Base-by-base conservation (phyloP, 2,888 invertebrate species). In the Drosophila falleni region DNA sequence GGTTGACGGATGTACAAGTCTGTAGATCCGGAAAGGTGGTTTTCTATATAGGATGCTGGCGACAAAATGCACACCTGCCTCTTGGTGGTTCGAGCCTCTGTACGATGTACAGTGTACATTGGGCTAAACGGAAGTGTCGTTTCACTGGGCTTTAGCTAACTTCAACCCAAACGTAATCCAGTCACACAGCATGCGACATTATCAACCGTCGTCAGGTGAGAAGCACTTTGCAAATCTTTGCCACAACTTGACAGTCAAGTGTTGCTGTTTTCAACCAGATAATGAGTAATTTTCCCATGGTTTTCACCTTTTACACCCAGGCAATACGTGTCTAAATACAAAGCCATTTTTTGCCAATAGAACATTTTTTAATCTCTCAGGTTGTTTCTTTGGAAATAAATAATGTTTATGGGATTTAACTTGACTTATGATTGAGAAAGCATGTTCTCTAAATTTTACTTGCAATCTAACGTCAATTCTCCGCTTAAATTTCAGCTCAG, bases 11-110 rank as follows among this genome's bases (percentile, higher is more conserved):
- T 77, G 74, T 67, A 63, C 61, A 47, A 68, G 74, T 74, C 82
- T 70, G 77, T 59, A 69, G 77, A 77, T 73, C 85, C 85, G 85
- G 87, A 87, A 85, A 85, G 84, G 85, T 84, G 87, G 75, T 75
- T 78, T 72, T 78, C 81, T 80, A 70, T 80, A 83, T 77, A 70
- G 74, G 78, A 72, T 75, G 80, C 65, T 72, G 79, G 87, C 71
- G 78, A 86, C 74, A 85, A 82, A 71, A 69, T 71, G 74, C 67
- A 58, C 72, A 65, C 70, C 69, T 79, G 53, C 39, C 50, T 23
- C 41, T 15, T 41, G 51, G 11, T 35, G 62, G 26, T 23, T 67
- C 58, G 44, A 50, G n/a, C 26, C 54, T 59, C 26, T 39, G 55
- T 42, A 42, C 63, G 23, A 23, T 23, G 23, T 23, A 23, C 23